Percentiles rank a stretch among this genome's conserved stretches.
Evolutionary conservation across 2,113 vertebrate genomes (phyloP).

Genomic region (Coracopsis vasa): DNA sequence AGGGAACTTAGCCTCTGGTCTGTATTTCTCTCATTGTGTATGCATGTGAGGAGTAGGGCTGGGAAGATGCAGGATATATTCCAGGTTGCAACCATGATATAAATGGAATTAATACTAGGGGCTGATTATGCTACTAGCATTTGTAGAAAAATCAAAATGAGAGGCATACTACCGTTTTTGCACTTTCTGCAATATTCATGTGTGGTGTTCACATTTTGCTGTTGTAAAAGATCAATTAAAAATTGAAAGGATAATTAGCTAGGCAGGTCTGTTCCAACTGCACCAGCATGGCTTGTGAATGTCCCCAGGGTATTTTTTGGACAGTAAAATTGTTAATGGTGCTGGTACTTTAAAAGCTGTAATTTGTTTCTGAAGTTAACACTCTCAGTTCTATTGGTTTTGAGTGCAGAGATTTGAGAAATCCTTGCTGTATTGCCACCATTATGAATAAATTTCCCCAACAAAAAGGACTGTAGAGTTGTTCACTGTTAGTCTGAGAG

Average conservation of each 20-base stretch:
- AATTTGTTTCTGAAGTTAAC: not conserved
- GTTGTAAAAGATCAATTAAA: not conserved
- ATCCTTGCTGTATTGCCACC: not conserved
- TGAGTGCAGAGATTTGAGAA: not conserved
- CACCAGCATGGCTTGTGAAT: not conserved
- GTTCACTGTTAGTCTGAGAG: not conserved
- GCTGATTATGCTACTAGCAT: not conserved
- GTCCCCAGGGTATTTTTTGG: not conserved
- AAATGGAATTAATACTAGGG: not conserved
- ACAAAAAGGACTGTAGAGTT: not conserved
- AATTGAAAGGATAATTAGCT: not conserved
- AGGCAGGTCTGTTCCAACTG: not conserved
- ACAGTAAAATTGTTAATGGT: not conserved
- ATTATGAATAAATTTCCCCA: not conserved
- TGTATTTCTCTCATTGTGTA: not conserved
- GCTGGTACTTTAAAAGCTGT: not conserved
- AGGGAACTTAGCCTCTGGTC: not conserved
- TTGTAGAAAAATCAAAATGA: not conserved
- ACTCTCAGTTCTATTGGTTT: not conserved
- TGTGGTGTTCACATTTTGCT: not conserved
- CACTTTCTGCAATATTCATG: not conserved
- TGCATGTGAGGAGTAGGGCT: not conserved
- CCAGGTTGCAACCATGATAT: accelerated
- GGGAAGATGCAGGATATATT: not conserved
- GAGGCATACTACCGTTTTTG: not conserved